Conservation (phyloP, 2,888 invertebrate genomes). For the Meghimatium bilineatum region DNA sequence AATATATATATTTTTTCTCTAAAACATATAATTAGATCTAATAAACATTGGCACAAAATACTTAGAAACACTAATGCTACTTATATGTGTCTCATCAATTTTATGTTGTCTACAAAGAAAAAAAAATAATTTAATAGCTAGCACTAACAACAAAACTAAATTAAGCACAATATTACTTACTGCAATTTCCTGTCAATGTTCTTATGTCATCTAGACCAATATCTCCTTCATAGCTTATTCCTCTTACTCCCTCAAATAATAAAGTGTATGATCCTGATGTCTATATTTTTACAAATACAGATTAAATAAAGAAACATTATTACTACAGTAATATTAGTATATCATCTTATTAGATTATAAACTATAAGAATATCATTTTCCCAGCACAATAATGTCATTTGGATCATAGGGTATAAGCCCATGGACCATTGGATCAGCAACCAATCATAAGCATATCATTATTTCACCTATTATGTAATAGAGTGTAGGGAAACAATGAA, state of each 20-base stretch:
- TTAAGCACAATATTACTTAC: conserved; percentile 29
- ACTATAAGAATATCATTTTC: too few species aligned
- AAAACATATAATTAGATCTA: background rate
- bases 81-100: background rate
- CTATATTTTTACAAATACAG: background rate
- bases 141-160: background rate
- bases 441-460: too few species aligned
- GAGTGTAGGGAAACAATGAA: too few species aligned
- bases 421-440: too few species aligned
- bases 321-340: too few species aligned
- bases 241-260: conserved; percentile 67
- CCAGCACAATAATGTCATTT: too few species aligned
- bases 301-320: too few species aligned
- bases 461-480: too few species aligned
- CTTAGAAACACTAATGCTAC: background rate
- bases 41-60: background rate
- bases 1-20: too few species aligned
- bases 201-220: conserved; percentile 70
- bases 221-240: conserved; percentile 65
- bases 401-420: too few species aligned
- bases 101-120: too few species aligned
- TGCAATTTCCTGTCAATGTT: conserved; percentile 58
- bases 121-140: background rate
- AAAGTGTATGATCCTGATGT: conserved; percentile 48
- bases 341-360: too few species aligned